Conservation (phyloP, 2,797 vertebrate genomes). For the Thunnus albacares region DNA sequence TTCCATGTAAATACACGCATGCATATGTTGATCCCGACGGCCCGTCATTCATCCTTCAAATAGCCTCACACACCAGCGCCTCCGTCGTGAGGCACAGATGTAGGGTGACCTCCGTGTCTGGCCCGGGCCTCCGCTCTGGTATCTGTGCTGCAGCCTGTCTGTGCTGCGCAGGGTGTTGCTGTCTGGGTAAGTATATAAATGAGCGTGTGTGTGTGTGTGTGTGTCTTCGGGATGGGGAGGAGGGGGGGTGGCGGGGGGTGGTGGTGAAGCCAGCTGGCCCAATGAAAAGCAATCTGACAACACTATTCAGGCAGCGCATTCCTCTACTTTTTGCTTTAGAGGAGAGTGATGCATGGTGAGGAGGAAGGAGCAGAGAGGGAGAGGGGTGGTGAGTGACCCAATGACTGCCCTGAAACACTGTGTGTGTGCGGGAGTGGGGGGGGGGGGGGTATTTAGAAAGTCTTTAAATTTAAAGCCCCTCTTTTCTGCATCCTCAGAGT, state of each 20-base stretch:
- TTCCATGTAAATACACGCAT: constrained; percentile 41
- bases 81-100: constrained; percentile 62
- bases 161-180: constrained; percentile 24
- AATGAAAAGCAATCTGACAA: constrained; percentile 76
- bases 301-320: constrained; percentile 78
- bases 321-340: constrained; percentile 68
- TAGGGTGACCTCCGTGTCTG: constrained; percentile 57
- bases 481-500: constrained; percentile 54
- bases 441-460: constrained; percentile 38
- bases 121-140: constrained; percentile 39
- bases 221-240: constrained; percentile 17
- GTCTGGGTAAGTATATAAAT: constrained; percentile 38
- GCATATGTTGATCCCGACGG: constrained; percentile 66
- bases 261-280: constrained; percentile 76
- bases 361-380: constrained; percentile 20
- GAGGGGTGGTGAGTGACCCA: constrained; percentile 38
- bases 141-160: constrained; percentile 47
- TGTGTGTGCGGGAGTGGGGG: background rate
- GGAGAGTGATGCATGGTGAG: constrained; percentile 36
- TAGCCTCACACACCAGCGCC: constrained; percentile 26
- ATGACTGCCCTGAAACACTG: constrained; percentile 44
- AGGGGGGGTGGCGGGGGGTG: constrained; percentile 8
- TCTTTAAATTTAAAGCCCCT: constrained; percentile 72
- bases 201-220: constrained; percentile 19
- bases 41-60: constrained; percentile 48